Evolutionary conservation across 2,888 invertebrate species (phyloP), one percentile per base, ranked within the genome.

Genomic region (Cryptus armator): DNA sequence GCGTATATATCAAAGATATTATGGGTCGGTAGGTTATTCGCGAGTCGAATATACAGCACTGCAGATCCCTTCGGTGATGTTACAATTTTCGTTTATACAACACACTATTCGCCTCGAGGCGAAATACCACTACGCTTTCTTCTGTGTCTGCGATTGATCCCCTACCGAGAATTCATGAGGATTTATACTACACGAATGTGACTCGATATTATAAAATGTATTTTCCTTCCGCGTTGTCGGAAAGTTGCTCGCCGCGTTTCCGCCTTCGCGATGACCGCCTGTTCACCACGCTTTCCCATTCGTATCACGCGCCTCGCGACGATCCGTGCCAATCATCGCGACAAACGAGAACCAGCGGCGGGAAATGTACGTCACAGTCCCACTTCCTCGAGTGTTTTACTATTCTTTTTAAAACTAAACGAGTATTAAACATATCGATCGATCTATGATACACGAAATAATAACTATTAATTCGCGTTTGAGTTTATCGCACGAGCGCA

Each of bases 221-320:
- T 51, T 84, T 78, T 81, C 80, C 76, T 84, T 84, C 81, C 84
- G 84, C 74, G 84, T 81, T 78, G 48, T 43, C 67, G 44, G 66
- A 53, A 44, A 84, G 81, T 74, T 62, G 72, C 16, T 48, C 48
- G 67, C 72, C 77, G 10, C 78, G 74, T 77, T 84, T 84, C 84
- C 84, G 84, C 78, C 56, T 84, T 78, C 48, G 75, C 84, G 74
- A 74, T 78, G 62, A 43, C 68, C 46, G 77, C 74, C 37, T 64
- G 53, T 37, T 67, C 64, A 53, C n/a, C 78, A 64, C 78, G 78
- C 77, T 84, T 84, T 84, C 84, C 81, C 84, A 78, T 84, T 84
- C 84, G 74, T 70, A 81, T 84, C 56, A 71, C 84, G 78, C 64
- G 77, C 43, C 48, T 68, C 71, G 16, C 74, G 56, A 75, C 78